These are phyloP conservation scores for Aeoliscus strigatus DNA, from an alignment of 2,797 vertebrate species.

Conservation along the genomic window DNA sequence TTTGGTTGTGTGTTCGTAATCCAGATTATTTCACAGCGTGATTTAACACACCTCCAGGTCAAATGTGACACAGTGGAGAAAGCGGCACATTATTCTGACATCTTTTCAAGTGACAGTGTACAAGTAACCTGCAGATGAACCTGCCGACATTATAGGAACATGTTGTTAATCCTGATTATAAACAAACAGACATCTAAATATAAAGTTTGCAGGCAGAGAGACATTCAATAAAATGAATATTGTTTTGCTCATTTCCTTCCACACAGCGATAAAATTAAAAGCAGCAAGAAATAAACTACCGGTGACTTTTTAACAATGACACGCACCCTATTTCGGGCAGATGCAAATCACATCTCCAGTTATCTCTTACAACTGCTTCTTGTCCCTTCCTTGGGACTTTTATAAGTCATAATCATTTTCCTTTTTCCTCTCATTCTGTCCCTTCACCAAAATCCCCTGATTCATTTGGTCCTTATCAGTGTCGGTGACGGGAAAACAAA, in stretches of 20 bases:
- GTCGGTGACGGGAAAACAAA: constrained; percentile 62
- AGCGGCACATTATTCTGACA: constrained; percentile 36
- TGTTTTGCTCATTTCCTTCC: not conserved
- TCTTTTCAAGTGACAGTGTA: constrained; percentile 39
- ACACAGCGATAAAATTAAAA: constrained; percentile 11
- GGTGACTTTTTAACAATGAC: constrained; percentile 5
- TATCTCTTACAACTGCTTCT: constrained; percentile 28
- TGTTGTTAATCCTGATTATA: constrained; percentile 58
- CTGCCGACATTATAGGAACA: constrained; percentile 7
- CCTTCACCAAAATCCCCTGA: constrained; percentile 45
- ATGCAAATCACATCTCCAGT: constrained; percentile 28
- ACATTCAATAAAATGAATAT: too few relatives aligned
- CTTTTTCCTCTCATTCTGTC: constrained; percentile 56
- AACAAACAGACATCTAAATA: constrained; percentile 25
- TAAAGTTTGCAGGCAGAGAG: constrained; percentile 1
- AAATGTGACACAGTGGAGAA: constrained; percentile 47
- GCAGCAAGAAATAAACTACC: constrained; percentile 8
- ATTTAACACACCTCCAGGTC: constrained; percentile 58
- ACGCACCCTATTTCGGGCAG: constrained; percentile 29
- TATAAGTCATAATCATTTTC: constrained; percentile 46
- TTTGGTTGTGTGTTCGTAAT: constrained; percentile 39
- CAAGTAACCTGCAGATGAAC: constrained; percentile 67
- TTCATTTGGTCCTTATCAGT: constrained; percentile 63
- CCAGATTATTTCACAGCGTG: constrained; percentile 49
- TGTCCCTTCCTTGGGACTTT: constrained; percentile 37